Conservation (phyloP, 2,113 vertebrate genomes). For the Alectura lathami region DNA sequence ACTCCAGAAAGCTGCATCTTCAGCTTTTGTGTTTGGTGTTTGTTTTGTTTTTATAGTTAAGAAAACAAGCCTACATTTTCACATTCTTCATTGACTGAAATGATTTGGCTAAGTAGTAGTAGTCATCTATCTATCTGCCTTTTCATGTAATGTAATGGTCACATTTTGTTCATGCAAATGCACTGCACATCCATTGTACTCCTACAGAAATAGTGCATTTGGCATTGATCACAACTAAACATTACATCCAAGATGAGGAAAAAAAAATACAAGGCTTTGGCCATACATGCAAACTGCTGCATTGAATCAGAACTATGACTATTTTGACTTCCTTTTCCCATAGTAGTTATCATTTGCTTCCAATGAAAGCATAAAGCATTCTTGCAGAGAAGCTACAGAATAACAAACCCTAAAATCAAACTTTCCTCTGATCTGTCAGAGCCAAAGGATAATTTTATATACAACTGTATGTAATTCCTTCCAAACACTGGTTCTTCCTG, state of each 20-base stretch:
- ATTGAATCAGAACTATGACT: not conserved
- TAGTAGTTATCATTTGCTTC: not conserved
- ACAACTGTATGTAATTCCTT: not conserved
- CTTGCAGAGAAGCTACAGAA: not conserved
- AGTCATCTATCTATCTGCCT: not conserved
- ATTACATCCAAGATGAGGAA: not conserved
- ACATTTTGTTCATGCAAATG: not conserved
- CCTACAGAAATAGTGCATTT: not conserved
- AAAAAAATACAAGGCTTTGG: not conserved
- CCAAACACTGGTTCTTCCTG: not conserved
- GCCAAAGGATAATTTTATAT: slow-evolving; percentile 15
- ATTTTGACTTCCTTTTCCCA: not conserved
- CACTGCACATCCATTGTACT: not conserved
- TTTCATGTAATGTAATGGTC: not conserved
- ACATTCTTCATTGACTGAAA: not conserved
- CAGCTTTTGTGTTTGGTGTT: not conserved
- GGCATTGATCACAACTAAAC: not conserved
- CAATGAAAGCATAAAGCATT: not conserved
- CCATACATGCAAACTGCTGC: not conserved
- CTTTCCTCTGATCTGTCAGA: not conserved
- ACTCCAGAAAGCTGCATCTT: slow-evolving; percentile 10
- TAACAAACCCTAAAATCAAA: not conserved
- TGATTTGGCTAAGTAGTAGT: not conserved
- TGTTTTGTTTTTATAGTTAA: not conserved
- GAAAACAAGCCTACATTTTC: slow-evolving; percentile 7